Evolutionary conservation across 2,113 vertebrate species (phyloP).

Genomic region (Acinonyx jubatus): DNA sequence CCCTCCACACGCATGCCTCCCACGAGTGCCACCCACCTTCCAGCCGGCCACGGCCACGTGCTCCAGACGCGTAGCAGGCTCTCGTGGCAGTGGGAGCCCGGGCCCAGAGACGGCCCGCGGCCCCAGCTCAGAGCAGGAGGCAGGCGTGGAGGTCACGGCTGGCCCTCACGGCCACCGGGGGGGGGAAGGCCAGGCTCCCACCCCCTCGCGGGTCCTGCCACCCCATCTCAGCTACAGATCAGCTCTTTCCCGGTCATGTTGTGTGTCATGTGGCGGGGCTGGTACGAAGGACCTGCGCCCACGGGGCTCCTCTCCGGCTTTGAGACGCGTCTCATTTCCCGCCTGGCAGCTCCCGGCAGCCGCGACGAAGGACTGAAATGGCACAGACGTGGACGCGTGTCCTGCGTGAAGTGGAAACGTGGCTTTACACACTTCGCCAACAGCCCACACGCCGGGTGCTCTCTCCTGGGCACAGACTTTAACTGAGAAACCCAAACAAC

Average conservation of each 20-base stretch:
- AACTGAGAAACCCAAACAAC: background rate
- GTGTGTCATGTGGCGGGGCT: accelerated
- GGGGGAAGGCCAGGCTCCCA: background rate
- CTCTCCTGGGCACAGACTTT: accelerated
- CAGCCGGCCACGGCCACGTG: background rate
- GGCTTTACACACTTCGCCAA: background rate
- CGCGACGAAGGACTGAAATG: background rate
- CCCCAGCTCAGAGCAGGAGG: background rate
- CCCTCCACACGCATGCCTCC: background rate
- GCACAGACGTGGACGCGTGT: accelerated
- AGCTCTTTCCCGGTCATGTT: background rate
- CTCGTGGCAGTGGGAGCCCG: background rate
- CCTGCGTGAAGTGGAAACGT: accelerated
- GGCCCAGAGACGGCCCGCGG: background rate
- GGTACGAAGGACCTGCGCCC: background rate
- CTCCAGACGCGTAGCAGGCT: background rate
- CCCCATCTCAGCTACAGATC: background rate
- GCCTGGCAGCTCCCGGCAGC: background rate
- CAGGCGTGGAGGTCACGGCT: no score
- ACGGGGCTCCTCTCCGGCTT: background rate
- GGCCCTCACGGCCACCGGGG: accelerated
- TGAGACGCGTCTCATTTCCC: background rate
- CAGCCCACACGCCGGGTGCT: background rate
- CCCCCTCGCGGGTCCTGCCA: accelerated
- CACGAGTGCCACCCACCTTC: background rate